phyloP scores from a whole-genome alignment of 1,140 invertebrate species.

The Marisa cornuarietis region DNA sequence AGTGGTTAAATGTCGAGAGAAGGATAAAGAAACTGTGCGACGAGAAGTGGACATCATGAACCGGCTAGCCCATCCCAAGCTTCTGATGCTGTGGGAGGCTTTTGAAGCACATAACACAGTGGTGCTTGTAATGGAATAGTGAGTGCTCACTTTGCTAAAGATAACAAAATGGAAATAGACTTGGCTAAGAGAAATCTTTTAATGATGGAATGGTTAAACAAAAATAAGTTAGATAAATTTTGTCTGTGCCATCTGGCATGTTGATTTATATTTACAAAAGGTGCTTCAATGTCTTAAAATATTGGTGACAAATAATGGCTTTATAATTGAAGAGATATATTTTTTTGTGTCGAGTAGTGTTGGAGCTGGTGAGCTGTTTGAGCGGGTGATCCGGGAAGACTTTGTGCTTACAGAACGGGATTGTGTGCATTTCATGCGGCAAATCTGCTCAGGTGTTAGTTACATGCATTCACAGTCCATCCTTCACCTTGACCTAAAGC shows the following conservation, averaged over 20 bases:
- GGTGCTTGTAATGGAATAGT: slow-evolving; percentile 99
- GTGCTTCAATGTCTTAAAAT: too few relatives aligned
- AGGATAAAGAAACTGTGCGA: slow-evolving; percentile 91
- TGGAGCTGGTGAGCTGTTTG: slow-evolving; percentile 91
- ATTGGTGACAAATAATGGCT: neutral
- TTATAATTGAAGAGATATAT: neutral
- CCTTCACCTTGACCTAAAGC: slow-evolving; percentile 91
- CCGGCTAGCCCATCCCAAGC: slow-evolving; percentile 93
- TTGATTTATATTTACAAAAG: too few relatives aligned
- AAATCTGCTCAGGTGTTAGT: slow-evolving; percentile 89
- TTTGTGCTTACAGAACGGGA: slow-evolving; percentile 90
- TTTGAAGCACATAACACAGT: slow-evolving; percentile 99
- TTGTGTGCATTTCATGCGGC: slow-evolving; percentile 88
- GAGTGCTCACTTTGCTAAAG: slow-evolving; percentile 67
- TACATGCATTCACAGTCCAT: slow-evolving; percentile 89
- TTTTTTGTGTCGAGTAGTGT: slow-evolving; percentile 72
- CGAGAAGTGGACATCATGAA: slow-evolving; percentile 99
- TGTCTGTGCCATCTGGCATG: too few relatives aligned
- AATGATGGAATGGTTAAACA: too few relatives aligned
- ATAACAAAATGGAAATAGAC: too few relatives aligned
- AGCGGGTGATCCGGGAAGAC: slow-evolving; percentile 89
- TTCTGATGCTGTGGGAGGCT: slow-evolving; percentile 98
- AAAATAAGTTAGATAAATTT: too few relatives aligned
- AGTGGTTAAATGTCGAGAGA: slow-evolving; percentile 88
- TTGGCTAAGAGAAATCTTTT: too few relatives aligned